Evolutionary conservation across 1,140 invertebrate species (phyloP).

Genomic region (Copidosoma floridanum): DNA sequence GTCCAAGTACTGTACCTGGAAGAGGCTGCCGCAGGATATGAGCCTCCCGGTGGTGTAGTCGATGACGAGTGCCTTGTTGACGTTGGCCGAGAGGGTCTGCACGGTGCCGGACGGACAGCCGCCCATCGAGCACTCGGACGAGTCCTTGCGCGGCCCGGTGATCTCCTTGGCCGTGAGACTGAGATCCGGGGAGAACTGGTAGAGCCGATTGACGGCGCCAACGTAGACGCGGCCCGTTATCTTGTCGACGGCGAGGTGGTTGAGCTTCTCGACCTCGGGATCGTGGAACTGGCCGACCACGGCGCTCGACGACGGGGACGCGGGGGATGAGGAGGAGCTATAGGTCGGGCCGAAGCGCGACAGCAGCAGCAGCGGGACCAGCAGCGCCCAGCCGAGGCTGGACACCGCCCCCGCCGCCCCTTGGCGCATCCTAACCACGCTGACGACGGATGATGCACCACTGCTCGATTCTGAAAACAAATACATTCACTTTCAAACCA

Average conservation of each 20-base stretch:
- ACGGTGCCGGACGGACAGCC: slow-evolving; percentile 74
- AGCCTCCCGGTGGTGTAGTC: slow-evolving; percentile 86
- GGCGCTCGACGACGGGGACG: slow-evolving; percentile 51
- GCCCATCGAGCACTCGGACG: slow-evolving; percentile 82
- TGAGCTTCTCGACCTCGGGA: slow-evolving; percentile 64
- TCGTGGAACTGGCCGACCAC: slow-evolving; percentile 68
- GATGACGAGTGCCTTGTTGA: slow-evolving; percentile 94
- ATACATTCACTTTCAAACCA: no score
- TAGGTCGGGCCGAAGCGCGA: no score
- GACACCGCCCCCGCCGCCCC: slow-evolving; percentile 26
- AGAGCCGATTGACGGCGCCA: slow-evolving; percentile 90
- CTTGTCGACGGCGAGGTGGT: slow-evolving; percentile 88
- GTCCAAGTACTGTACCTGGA: slow-evolving; percentile 60
- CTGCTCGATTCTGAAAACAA: slow-evolving; percentile 12
- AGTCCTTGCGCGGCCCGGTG: slow-evolving; percentile 90
- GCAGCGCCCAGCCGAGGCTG: no score
- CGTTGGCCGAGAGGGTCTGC: slow-evolving; percentile 80
- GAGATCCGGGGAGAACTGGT: slow-evolving; percentile 86
- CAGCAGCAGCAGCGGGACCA: no score
- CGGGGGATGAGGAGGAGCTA: no score
- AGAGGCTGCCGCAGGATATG: slow-evolving; percentile 91
- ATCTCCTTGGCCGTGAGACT: slow-evolving; percentile 72
- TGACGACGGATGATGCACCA: slow-evolving; percentile 21
- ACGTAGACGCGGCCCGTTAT: slow-evolving; percentile 90
- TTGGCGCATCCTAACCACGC: slow-evolving; percentile 12